Base-by-base conservation (phyloP, 2,797 vertebrate species). In the Typhlichthys subterraneus region DNA sequence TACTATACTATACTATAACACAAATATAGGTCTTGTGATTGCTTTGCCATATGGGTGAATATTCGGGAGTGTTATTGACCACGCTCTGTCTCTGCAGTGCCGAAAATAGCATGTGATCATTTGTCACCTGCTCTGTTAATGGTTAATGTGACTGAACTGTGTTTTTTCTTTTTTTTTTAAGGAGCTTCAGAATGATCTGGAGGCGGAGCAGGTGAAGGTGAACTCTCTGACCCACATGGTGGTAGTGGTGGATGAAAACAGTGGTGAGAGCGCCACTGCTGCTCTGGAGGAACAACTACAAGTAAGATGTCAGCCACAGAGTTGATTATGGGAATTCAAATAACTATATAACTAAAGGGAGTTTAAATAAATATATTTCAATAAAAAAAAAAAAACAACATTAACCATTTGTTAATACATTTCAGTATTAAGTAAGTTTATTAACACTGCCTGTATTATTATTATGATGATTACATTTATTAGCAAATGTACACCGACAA, bases 151-250 rank as follows among this genome's bases (percentile, higher is more conserved):
- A 57, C 31, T 1, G 10, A n/a, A 52, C 61, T 60, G n/a, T 62
- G 9, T 10, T 51, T 63, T 1, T 70, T 74, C 76, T 17, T 6
- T 14, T 69, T 69, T 19, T 49, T 2, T 29, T 75, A 77, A 99
- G 98, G 89, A 76, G 76, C 90, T 99, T 68, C 97, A 99, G 87
- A 94, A 84, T 61, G 98, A 99, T 77, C 90, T 99, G 69, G 97
- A 99, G 89, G 70, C 89, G 8, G 97, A 99, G 65, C 97, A 99
- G 83, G 95, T 98, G 78, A 99, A 98, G 74, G 98, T 99, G 1
- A 99, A 99, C 85, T 99, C 96, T 19, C 81, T 99, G 42, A 99
- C 98, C 0, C 98, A 99, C 85, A 99, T 99, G 98, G 98, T 99
- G 3, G 97, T 99, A 0, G 97, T 99, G 55, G 97, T 99, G 1